Base-by-base conservation (phyloP, 1,140 invertebrate genomes). In the Phortica variegata region DNA sequence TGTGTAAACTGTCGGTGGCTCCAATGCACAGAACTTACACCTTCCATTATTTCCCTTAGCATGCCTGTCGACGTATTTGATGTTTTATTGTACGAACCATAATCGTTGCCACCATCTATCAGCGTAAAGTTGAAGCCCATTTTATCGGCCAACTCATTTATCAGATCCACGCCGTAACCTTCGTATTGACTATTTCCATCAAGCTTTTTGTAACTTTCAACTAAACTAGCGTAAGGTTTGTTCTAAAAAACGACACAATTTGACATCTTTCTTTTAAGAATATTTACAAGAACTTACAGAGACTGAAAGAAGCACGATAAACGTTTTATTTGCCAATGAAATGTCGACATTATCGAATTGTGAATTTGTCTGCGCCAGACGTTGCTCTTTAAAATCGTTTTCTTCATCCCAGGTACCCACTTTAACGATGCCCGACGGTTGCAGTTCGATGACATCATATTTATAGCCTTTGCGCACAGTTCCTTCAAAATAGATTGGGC, bases 91-190 rank as follows among this genome's bases (percentile, higher is more conserved):
- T 78, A 78, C 6, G 78, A 80, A 8, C 93, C 93, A 77, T 93
- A 92, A 19, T 81, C 48, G 66, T 90, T 89, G 15, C 80, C 79
- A 59, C 93, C 89, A 20, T 89, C 79, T 19, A 83, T 79, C 54
- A 94, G 87, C 0, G 86, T 89, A 60, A 91, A 97, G 70, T 93
- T 95, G 71, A 96, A 96, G 5, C 87, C 84, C 3, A 93, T 77
- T 55, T 87, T 81, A 51, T 82, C 76, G 3, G 88, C 83, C 10
- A 93, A 77, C 61, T 86, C 83, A 12, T 87, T 79, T 40, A 93
- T 89, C 10, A 93, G 78, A 72, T 93, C 90, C 15, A 93, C 83
- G 4, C 84, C 85, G 61, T 87, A 93, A 23, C 90, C 91, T 75
- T 90, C 83, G 57, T 85, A 94, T n/a, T 87, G 83, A 47, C 88